These are phyloP conservation scores for Poicephalus gulielmi DNA, from an alignment of 2,113 vertebrate species.

Conservation along the genomic window DNA sequence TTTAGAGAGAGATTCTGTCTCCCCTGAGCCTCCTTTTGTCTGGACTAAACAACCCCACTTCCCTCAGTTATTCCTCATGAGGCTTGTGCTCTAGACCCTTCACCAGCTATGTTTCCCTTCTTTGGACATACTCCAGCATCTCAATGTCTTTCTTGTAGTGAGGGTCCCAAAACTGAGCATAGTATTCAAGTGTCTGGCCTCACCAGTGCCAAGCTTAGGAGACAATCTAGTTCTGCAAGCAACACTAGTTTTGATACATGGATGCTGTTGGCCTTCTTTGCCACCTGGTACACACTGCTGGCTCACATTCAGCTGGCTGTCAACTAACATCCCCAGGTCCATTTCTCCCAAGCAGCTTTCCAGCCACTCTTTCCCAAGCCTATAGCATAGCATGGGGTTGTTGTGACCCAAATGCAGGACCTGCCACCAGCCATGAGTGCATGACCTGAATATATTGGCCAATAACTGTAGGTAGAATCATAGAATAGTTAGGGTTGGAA, in stretches of 20 bases:
- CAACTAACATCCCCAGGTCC: accelerated
- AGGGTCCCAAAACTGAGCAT: background rate
- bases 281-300: background rate
- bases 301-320: background rate
- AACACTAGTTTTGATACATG: background rate
- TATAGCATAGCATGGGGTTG: background rate
- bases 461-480: background rate
- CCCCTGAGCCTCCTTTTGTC: background rate
- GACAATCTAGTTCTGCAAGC: background rate
- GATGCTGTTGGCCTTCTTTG: background rate
- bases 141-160: background rate
- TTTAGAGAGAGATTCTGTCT: background rate
- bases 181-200: background rate
- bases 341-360: background rate
- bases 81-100: background rate
- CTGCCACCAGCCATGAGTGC: background rate
- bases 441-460: background rate
- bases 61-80: background rate
- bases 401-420: background rate
- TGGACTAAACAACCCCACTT: background rate
- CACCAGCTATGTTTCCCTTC: background rate
- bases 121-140: background rate
- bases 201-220: no score
- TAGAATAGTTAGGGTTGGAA: no score
- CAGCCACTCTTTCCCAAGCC: background rate